Evolutionary conservation across 2,888 invertebrate species (phyloP).

Genomic region (Nephrotoma guestfalica): DNA sequence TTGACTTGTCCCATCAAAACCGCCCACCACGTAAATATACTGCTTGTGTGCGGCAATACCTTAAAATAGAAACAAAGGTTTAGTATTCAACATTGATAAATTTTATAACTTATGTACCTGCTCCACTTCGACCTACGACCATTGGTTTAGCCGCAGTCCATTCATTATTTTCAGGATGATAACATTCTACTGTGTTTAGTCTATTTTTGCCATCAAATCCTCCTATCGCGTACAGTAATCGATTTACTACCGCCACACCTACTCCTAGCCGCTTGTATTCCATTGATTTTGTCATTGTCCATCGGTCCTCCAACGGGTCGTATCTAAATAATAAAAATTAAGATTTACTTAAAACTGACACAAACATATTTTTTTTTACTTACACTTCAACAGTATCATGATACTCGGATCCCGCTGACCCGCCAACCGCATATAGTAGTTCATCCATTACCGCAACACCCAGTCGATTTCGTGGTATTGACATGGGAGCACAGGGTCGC

Average conservation of each 20-base stretch:
- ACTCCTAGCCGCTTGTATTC: constrained; percentile 64
- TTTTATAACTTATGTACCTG: constrained; percentile 38
- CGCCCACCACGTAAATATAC: constrained; percentile 84
- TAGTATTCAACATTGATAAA: neutral
- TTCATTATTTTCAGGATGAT: constrained; percentile 82
- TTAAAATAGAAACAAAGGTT: constrained; percentile 19
- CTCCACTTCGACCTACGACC: constrained; percentile 66
- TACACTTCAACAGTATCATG: constrained; percentile 83
- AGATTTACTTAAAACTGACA: neutral
- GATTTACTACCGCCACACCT: constrained; percentile 64
- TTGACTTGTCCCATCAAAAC: constrained; percentile 78
- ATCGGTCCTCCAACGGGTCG: constrained; percentile 71
- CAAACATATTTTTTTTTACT: constrained; percentile 18
- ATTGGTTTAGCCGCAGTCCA: constrained; percentile 74
- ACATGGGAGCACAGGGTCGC: constrained; percentile 78
- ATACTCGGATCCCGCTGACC: constrained; percentile 71
- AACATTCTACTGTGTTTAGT: constrained; percentile 71
- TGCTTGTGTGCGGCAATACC: constrained; percentile 75
- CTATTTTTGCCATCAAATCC: constrained; percentile 76
- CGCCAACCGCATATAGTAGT: constrained; percentile 80
- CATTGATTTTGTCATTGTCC: constrained; percentile 65
- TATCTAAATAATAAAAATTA: constrained; percentile 41
- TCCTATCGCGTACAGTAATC: constrained; percentile 68
- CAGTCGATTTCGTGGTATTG: constrained; percentile 71
- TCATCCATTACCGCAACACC: constrained; percentile 93